phyloP scores from a whole-genome alignment of 2,888 invertebrate species.

The Clusia tigrina region DNA sequence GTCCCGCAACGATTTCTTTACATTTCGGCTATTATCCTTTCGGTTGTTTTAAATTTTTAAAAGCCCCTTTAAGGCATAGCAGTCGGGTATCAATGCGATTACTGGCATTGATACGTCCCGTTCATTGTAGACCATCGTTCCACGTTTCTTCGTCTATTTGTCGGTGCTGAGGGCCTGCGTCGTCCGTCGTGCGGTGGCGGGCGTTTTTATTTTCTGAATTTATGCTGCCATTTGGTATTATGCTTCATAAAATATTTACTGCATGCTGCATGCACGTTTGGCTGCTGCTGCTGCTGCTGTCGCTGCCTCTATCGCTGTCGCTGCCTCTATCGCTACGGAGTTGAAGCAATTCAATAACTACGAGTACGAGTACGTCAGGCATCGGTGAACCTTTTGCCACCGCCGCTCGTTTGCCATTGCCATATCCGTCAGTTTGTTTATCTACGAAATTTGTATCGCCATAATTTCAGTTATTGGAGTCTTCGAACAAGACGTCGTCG shows the following conservation, averaged over 20 bases:
- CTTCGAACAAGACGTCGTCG: neutral
- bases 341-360: neutral
- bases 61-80: neutral
- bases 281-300: neutral
- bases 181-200: neutral
- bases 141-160: neutral
- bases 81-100: too few relatives aligned
- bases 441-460: neutral
- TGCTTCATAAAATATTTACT: constrained; percentile 19
- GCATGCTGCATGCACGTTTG: constrained; percentile 6
- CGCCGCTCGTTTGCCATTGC: neutral
- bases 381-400: neutral
- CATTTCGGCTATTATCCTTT: constrained; percentile 4
- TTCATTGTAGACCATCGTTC: neutral
- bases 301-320: neutral
- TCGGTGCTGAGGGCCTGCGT: neutral
- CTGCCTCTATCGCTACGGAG: neutral
- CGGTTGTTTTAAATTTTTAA: neutral
- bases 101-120: too few relatives aligned
- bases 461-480: neutral
- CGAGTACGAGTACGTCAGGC: too few relatives aligned
- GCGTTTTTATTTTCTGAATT: constrained; percentile 7
- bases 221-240: constrained; percentile 7
- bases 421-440: neutral
- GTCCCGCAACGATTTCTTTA: neutral